Evolutionary conservation across 2,113 vertebrate genomes (phyloP).

Genomic region (Antennarius striatus): DNA sequence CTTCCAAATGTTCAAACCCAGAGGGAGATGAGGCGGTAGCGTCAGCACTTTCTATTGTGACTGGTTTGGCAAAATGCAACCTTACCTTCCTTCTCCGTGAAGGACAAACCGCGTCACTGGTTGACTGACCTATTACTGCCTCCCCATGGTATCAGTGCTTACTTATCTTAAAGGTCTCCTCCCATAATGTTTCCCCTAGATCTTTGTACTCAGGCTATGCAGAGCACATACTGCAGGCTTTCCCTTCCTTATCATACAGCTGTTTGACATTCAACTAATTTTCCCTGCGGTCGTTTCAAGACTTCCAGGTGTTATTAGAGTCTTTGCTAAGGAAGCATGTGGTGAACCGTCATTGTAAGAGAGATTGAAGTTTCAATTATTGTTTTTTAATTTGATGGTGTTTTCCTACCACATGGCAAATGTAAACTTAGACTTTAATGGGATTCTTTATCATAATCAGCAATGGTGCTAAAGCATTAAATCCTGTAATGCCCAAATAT

Average conservation of each 20-base stretch:
- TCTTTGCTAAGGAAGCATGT: conserved; percentile 41
- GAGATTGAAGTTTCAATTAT: conserved; percentile 42
- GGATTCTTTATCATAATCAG: conserved; percentile 19
- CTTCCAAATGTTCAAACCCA: background rate
- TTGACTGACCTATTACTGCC: conserved; percentile 46
- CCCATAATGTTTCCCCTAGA: conserved; percentile 24
- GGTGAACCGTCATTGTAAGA: conserved; percentile 26
- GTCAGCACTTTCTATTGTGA: conserved; percentile 21
- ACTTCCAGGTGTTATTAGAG: conserved; percentile 48
- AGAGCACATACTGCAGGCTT: conserved; percentile 21
- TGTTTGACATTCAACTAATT: conserved; percentile 65
- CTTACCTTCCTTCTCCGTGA: conserved; percentile 29
- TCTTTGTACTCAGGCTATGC: conserved; percentile 11
- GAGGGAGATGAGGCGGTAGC: background rate
- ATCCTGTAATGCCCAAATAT: background rate
- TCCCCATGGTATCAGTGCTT: conserved; percentile 38
- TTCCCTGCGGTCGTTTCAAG: conserved; percentile 53
- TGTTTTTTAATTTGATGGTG: conserved; percentile 32
- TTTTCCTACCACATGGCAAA: conserved; percentile 22
- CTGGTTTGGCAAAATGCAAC: conserved; percentile 32
- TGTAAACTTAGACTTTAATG: conserved; percentile 8
- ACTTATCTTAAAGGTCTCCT: conserved; percentile 50
- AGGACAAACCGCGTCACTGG: conserved; percentile 34
- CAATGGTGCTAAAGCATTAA: background rate
- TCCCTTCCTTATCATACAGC: conserved; percentile 40